A percentile compares a stretch with the other conserved stretches of the same genome.
Evolutionary conservation across 2,888 invertebrate genomes (phyloP).

Genomic region (Pheosia gnoma): DNA sequence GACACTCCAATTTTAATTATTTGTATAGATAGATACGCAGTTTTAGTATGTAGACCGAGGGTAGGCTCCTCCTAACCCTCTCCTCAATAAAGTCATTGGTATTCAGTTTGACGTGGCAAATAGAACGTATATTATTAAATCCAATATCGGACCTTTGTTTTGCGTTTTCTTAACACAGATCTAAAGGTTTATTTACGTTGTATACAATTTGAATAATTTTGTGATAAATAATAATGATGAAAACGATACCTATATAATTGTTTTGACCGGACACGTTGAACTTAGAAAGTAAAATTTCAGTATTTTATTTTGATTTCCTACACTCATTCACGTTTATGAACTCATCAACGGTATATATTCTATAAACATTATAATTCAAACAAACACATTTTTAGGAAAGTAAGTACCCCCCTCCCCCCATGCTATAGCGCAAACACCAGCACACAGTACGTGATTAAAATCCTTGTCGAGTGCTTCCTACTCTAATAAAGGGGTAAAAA

Average conservation of each 20-base stretch:
- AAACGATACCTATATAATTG: background rate
- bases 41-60: too few species aligned
- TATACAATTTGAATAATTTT: constrained; percentile 5
- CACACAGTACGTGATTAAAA: constrained; percentile 61
- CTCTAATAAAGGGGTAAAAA: constrained; percentile 71
- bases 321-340: too few species aligned
- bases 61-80: too few species aligned
- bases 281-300: too few species aligned
- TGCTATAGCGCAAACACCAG: constrained; percentile 17
- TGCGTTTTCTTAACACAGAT: background rate
- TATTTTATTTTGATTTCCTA: too few species aligned
- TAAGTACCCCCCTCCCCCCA: too few species aligned
- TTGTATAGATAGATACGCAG: too few species aligned
- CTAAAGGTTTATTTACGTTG: background rate
- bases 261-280: too few species aligned
- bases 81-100: background rate
- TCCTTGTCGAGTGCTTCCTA: constrained; percentile 55
- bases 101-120: background rate
- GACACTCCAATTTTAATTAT: too few species aligned
- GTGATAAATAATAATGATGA: background rate
- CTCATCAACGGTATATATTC: too few species aligned
- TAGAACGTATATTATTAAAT: background rate
- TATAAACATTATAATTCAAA: background rate
- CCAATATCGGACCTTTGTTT: background rate
- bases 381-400: too few species aligned